phyloP scores from a whole-genome alignment of 1,140 invertebrate species.

The Yoshiicerus persimilis region DNA sequence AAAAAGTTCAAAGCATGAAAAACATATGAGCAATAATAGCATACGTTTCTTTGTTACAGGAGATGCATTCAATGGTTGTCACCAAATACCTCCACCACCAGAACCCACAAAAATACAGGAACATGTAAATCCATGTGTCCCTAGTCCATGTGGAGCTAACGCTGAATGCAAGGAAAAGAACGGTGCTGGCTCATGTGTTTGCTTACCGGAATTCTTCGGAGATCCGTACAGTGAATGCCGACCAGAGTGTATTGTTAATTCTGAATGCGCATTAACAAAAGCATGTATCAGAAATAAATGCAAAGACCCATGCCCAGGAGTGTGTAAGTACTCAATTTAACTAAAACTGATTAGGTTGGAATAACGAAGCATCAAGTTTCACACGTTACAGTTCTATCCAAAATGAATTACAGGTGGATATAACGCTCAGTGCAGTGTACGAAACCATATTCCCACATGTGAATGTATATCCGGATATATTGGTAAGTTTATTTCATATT shows the following conservation, averaged over 20 bases:
- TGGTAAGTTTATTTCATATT: too few species aligned
- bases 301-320: conserved; percentile 75
- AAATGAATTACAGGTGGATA: conserved; percentile 79
- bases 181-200: conserved; percentile 59
- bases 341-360: too few species aligned
- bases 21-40: too few species aligned
- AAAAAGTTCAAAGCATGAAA: too few species aligned
- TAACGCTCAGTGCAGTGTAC: conserved; percentile 73
- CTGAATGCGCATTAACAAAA: conserved; percentile 64
- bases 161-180: conserved; percentile 59
- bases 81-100: conserved; percentile 55
- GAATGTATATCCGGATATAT: conserved; percentile 70
- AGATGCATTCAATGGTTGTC: conserved; percentile 72
- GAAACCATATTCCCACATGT: conserved; percentile 79
- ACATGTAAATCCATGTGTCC: conserved; percentile 59
- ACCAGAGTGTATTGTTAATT: conserved; percentile 71
- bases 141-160: conserved; percentile 76
- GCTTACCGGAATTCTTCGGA: conserved; percentile 59
- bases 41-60: too few species aligned
- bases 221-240: conserved; percentile 54
- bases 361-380: too few species aligned
- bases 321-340: too few species aligned
- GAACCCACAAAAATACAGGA: conserved; percentile 39
- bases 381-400: too few species aligned
- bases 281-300: conserved; percentile 67